Conservation (phyloP, 2,797 vertebrate species). For the Falco biarmicus region DNA sequence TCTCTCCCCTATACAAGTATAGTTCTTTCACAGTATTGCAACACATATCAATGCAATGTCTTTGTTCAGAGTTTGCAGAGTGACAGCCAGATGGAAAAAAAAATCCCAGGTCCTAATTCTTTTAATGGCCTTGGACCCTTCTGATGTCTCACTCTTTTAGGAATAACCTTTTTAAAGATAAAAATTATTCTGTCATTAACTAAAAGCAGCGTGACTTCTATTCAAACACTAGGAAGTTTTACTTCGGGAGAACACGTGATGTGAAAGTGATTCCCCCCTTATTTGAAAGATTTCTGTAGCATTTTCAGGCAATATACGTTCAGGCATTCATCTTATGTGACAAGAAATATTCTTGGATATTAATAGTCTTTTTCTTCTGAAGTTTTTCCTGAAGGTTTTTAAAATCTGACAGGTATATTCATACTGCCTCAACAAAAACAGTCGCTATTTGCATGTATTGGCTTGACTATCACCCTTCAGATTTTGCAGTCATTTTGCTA, state of each 20-base stretch:
- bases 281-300: background rate
- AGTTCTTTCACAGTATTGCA: background rate
- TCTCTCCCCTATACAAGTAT: background rate
- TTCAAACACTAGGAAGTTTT: background rate
- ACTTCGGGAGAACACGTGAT: background rate
- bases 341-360: background rate
- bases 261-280: background rate
- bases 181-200: background rate
- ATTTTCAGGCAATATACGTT: background rate
- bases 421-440: background rate
- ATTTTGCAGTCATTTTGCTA: background rate
- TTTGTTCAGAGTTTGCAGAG: background rate
- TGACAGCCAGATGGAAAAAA: background rate
- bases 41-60: fast-evolving
- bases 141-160: background rate
- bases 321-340: background rate
- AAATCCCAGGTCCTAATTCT: background rate
- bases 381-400: background rate
- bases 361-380: background rate
- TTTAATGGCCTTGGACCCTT: background rate
- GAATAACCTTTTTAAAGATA: background rate
- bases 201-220: background rate
- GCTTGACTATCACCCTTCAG: background rate
- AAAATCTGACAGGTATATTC: background rate
- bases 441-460: background rate